Base-by-base conservation (phyloP, 1,140 invertebrate species). In the Gryllus bimaculatus region DNA sequence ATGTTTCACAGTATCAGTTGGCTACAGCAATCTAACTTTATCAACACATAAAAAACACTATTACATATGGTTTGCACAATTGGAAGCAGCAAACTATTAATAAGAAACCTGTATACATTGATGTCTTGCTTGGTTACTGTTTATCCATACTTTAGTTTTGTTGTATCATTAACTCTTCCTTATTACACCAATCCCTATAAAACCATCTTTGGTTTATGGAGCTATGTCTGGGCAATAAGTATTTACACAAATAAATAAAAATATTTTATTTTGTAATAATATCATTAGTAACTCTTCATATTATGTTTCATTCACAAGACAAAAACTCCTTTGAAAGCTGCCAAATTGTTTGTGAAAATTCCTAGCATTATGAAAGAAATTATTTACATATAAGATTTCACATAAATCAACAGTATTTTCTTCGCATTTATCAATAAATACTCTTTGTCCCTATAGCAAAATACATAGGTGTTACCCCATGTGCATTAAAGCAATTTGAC, bases 201-300 rank as follows among this genome's bases (percentile, higher is more conserved):
- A 66, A 66, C 54, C 54, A 66, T 66, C 54, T 66, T 66, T 66
- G 54, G 54, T 66, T 66, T 66, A 66, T 18, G 54, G 54, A 66
- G 54, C 18, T 10, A 10, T 66, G 10, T 66, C 54, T 66, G 54
- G 54, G 54, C 54, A 66, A 66, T 66, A 66, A 66, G 54, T 66
- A 66, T 66, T 66, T 66, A 66, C 54, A 66, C 54, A 66, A 66
- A 66, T 66, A 66, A 66, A 66, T 66, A 66, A 66, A 66, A 66
- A 13, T 13, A 10, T 66, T 66, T 66, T 66, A 66, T 66, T 66
- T 66, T 66, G 10, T 66, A 66, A 66, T 66, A 66, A 66, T 66
- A 66, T 66, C 54, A 66, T 66, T 66, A 66, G 54, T 66, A 10
- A 66, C 54, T 66, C 54, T 66, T 66, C 54, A 66, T 66, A 66